A percentile compares a stretch with the other conserved stretches of the same genome.
Evolutionary conservation across 1,140 invertebrate genomes (phyloP).

Genomic region (Cotesia glomerata): DNA sequence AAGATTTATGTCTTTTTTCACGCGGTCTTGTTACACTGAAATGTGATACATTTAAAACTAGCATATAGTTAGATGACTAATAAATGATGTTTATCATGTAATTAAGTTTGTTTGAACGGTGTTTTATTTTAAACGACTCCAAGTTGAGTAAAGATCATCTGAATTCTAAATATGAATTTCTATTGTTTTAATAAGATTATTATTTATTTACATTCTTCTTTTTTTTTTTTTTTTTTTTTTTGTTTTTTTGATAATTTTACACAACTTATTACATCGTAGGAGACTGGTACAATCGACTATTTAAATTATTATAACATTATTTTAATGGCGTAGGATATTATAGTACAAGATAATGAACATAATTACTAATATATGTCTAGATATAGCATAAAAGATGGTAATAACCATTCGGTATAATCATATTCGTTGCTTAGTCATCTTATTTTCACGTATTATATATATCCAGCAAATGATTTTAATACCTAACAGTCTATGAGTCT

Average conservation of each 20-base stretch:
- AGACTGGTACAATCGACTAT: neutral
- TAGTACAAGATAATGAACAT: neutral
- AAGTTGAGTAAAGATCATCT: no score
- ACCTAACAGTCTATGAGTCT: no score
- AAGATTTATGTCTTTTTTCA: neutral
- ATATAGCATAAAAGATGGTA: neutral
- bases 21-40: no score
- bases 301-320: neutral
- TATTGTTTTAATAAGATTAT: no score
- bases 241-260: neutral
- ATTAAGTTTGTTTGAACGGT: no score
- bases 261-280: neutral
- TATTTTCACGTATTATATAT: neutral
- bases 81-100: no score
- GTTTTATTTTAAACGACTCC: no score
- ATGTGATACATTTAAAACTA: neutral
- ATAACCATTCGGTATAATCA: neutral
- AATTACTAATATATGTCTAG: neutral
- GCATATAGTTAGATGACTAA: neutral
- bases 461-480: no score
- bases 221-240: no score
- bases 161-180: no score
- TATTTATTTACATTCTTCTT: no score
- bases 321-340: neutral
- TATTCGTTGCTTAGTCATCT: neutral